Conservation (phyloP, 2,113 vertebrate genomes). For the Cathartes aura region DNA sequence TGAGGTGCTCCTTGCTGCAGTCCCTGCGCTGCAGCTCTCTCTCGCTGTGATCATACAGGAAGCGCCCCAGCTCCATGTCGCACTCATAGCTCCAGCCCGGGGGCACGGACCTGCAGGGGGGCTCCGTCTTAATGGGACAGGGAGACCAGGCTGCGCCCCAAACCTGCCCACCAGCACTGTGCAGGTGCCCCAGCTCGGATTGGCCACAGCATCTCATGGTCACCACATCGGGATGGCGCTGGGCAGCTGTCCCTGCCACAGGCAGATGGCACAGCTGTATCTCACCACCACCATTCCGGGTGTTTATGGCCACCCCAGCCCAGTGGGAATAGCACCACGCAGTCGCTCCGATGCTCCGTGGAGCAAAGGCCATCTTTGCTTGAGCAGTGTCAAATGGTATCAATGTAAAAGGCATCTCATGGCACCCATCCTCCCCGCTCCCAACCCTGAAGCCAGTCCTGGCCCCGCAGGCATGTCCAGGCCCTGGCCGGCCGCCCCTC, state of each 20-base stretch:
- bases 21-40: slow-evolving; percentile 85
- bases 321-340: neutral
- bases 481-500: accelerated
- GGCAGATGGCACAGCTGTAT: neutral
- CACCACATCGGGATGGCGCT: accelerated
- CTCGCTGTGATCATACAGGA: slow-evolving; percentile 88
- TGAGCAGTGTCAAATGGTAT: accelerated
- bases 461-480: neutral
- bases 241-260: neutral
- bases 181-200: neutral
- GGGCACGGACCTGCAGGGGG: slow-evolving; percentile 81
- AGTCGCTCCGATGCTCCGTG: accelerated
- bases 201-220: neutral
- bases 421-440: neutral
- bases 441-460: neutral
- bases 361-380: neutral
- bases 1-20: slow-evolving; percentile 89
- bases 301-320: neutral
- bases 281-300: neutral
- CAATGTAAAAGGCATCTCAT: neutral
- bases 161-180: neutral
- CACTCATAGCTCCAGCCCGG: slow-evolving; percentile 91
- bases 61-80: slow-evolving; percentile 92
- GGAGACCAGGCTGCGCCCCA: neutral
- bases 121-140: accelerated